phyloP scores from a whole-genome alignment of 2,797 vertebrate species.

The Urocyon cinereoargenteus region DNA sequence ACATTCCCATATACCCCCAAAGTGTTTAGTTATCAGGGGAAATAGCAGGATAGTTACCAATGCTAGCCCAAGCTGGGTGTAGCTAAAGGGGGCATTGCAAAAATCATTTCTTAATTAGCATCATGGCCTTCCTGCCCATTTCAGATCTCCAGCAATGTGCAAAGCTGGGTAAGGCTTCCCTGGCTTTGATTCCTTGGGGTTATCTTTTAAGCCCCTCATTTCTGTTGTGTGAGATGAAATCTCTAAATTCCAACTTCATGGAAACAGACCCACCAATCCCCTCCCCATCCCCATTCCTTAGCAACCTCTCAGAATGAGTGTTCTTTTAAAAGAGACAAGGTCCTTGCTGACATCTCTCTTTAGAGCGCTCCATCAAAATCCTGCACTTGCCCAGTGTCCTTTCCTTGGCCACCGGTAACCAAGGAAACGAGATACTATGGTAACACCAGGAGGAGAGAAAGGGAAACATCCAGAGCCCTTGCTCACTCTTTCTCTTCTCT shows the following conservation, averaged over 20 bases:
- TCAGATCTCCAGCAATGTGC: neutral
- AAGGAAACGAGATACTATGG: slow-evolving; percentile 90
- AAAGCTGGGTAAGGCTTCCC: slow-evolving; percentile 55
- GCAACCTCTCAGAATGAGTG: slow-evolving; percentile 77
- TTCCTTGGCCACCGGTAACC: slow-evolving; percentile 89
- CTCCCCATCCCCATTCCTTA: slow-evolving; percentile 61
- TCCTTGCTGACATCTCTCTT: slow-evolving; percentile 81
- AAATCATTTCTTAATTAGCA: slow-evolving; percentile 48
- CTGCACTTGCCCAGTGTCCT: slow-evolving; percentile 83
- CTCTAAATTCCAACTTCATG: slow-evolving; percentile 79
- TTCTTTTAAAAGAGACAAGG: slow-evolving; percentile 80
- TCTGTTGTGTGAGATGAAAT: slow-evolving; percentile 75
- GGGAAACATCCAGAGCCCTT: slow-evolving; percentile 75
- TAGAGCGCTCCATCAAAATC: slow-evolving; percentile 80
- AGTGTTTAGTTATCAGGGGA: neutral
- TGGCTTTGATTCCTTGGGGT: slow-evolving; percentile 65
- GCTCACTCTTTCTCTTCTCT: slow-evolving; percentile 72
- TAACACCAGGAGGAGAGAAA: slow-evolving; percentile 85
- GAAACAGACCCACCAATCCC: slow-evolving; percentile 66
- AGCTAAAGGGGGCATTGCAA: neutral
- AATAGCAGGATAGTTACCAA: neutral
- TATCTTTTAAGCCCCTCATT: slow-evolving; percentile 72
- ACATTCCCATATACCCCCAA: neutral
- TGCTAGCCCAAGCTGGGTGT: neutral
- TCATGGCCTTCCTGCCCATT: neutral